A percentile compares a stretch with the other conserved stretches of the same genome.
Conservation (phyloP, 2,797 vertebrate species). For the Argyrosomus regius region DNA sequence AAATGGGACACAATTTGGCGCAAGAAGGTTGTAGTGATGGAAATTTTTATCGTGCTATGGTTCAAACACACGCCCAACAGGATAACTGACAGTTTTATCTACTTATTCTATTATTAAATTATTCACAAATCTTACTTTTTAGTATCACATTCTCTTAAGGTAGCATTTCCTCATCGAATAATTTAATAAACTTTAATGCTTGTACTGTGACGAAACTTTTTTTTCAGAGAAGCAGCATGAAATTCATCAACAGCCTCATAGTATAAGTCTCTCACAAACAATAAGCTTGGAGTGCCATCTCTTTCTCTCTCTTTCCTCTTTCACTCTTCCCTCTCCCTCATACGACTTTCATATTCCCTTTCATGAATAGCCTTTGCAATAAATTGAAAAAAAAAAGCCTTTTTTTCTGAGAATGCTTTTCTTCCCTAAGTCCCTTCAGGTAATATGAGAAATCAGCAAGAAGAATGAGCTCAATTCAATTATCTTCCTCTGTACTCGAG, state of each 20-base stretch:
- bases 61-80: neutral
- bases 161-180: slow-evolving; percentile 4
- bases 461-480: slow-evolving; percentile 79
- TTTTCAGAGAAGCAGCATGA: slow-evolving; percentile 8
- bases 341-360: slow-evolving; percentile 59
- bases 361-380: slow-evolving; percentile 68
- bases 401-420: slow-evolving; percentile 59
- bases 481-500: slow-evolving; percentile 55
- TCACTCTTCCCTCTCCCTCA: slow-evolving; percentile 10
- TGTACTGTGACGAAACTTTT: slow-evolving; percentile 1
- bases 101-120: neutral
- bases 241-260: slow-evolving; percentile 22
- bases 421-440: slow-evolving; percentile 60
- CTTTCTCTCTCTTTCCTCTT: neutral
- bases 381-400: slow-evolving; percentile 56
- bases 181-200: neutral
- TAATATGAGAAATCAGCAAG: slow-evolving; percentile 73
- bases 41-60: neutral
- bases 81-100: neutral
- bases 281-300: slow-evolving; percentile 30
- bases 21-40: neutral
- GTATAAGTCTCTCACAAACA: slow-evolving; percentile 42
- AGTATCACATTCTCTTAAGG: neutral
- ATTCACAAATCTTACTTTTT: neutral
- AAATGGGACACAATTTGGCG: neutral